Evolutionary conservation across 1,140 invertebrate species (phyloP), one percentile per base, ranked within the genome.

Genomic region (Drosophila mojavensis): DNA sequence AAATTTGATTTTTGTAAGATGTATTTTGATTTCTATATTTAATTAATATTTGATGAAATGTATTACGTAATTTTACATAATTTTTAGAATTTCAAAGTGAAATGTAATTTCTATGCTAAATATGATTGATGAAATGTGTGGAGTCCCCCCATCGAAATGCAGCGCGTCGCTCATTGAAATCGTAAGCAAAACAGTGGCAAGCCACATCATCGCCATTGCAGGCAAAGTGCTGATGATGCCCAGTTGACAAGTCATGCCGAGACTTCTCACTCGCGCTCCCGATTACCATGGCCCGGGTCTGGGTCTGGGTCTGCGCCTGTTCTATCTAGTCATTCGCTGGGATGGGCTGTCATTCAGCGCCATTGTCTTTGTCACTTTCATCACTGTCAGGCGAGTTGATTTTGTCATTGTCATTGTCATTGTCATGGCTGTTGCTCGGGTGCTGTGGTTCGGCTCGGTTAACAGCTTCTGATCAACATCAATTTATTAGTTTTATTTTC

Each of bases 321-420:
- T 50, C 50, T 39, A 11, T n/a, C 9, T 41, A 6, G 26, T 24
- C 20, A 24, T 24, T 24, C 20, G 20, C 20, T 1, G 20, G 20
- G 36, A 26, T 17, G 43, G 11, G 41, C 15, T 70, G 58, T 62
- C 66, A 70, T 59, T 69, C 74, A 62, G 60, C 75, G 61, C 65
- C 79, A 74, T 79, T 86, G 84, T 88, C 65, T 61, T 24, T 24
- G 20, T 24, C 20, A 24, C 20, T 24, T 82, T 85, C 78, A 82
- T 82, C 82, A 82, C 76, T 88, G 83, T 84, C 81, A 88, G 83
- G 63, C 72, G 63, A 54, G 74, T 75, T 78, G 77, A 78, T 90
- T 85, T 85, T 81, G 80, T 88, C 81, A 89, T 89, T 89, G 81
- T 88, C 81, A 88, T 85, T 86, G 80, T 88, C 81, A 84, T 90